Evolutionary conservation across 2,113 vertebrate species (phyloP).

Genomic region (Laterallus jamaicensis): DNA sequence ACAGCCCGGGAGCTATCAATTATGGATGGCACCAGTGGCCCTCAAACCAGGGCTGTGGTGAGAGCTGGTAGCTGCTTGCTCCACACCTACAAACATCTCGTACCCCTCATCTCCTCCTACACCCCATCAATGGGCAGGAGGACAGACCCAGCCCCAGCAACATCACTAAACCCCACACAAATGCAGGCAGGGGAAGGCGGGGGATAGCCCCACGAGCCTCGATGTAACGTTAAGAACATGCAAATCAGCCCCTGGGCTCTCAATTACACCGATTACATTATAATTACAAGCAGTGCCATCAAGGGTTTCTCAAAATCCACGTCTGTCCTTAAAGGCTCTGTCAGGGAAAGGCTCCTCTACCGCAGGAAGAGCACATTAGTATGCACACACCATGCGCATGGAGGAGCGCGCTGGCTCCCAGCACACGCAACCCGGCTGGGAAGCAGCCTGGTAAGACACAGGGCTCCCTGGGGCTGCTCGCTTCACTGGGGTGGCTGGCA

Average conservation of each 20-base stretch:
- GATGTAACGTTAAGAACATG: slow-evolving; percentile 13
- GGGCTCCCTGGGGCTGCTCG: neutral
- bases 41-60: neutral
- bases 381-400: neutral
- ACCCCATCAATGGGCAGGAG: neutral
- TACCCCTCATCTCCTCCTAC: neutral
- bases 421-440: neutral
- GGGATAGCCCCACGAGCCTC: slow-evolving; percentile 39
- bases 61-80: neutral
- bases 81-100: accelerated
- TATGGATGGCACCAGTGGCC: neutral
- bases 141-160: neutral
- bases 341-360: slow-evolving; percentile 46
- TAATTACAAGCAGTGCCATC: slow-evolving; percentile 69
- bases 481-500: neutral
- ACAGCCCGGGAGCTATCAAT: neutral
- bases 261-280: slow-evolving; percentile 72
- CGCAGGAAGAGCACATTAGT: slow-evolving; percentile 56
- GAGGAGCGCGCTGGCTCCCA: neutral
- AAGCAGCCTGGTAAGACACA: neutral
- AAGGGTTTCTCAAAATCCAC: slow-evolving; percentile 60
- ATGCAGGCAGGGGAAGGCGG: neutral
- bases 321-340: slow-evolving; percentile 62
- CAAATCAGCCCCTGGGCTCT: slow-evolving; percentile 59
- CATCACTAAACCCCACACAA: neutral